Evolutionary conservation across 2,797 vertebrate species (phyloP).

Genomic region (Miichthys miiuy): DNA sequence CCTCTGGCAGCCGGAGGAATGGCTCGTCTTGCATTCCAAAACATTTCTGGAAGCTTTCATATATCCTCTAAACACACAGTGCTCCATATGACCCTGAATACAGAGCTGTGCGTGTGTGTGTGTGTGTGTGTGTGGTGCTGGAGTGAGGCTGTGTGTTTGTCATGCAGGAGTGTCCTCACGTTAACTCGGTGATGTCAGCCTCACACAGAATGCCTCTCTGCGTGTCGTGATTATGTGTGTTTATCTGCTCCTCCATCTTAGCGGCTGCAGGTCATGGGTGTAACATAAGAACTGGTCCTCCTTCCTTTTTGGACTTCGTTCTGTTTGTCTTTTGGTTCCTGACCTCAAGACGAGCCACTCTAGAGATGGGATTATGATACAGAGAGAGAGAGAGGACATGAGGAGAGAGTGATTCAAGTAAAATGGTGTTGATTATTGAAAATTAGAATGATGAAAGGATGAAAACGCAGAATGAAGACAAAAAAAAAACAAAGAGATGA

Average conservation of each 20-base stretch:
- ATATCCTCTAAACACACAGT: conserved; percentile 16
- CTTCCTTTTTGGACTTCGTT: background rate
- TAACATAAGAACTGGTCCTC: conserved; percentile 33
- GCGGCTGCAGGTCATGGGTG: conserved; percentile 34
- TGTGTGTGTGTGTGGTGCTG: conserved; percentile 2
- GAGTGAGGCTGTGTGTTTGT: conserved; percentile 17
- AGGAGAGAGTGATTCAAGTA: background rate
- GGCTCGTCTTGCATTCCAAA: conserved; percentile 47
- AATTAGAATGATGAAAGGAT: background rate
- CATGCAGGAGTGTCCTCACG: conserved; percentile 15
- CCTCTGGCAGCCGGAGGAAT: conserved; percentile 20
- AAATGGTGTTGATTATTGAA: background rate
- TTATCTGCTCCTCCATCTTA: conserved; percentile 37
- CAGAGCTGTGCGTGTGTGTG: conserved; percentile 15
- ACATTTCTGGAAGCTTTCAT: conserved; percentile 29
- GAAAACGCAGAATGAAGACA: background rate
- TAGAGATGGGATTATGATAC: conserved; percentile 8
- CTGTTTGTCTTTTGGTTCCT: conserved; percentile 50
- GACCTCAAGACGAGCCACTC: conserved; percentile 19
- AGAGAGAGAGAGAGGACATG: background rate
- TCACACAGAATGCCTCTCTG: background rate
- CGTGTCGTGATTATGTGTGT: conserved; percentile 23
- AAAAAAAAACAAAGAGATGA: background rate
- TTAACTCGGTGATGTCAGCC: conserved; percentile 43
- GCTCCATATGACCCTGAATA: conserved; percentile 4